Conservation (phyloP, 2,797 vertebrate genomes). For the Morelia viridis region DNA sequence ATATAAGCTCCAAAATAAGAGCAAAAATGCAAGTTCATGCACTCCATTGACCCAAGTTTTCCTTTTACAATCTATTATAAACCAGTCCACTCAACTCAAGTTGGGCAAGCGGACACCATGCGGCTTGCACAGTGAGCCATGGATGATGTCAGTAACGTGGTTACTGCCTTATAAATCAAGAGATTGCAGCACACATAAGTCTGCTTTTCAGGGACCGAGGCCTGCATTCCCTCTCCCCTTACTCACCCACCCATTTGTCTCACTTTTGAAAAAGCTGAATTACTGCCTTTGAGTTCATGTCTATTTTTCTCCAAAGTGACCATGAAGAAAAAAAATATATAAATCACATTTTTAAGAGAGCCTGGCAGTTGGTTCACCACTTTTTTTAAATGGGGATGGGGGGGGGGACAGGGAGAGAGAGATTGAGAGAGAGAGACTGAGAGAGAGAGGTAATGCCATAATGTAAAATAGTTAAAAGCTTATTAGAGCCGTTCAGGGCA, state of each 20-base stretch:
- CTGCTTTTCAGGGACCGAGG: constrained; percentile 48
- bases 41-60: fast-evolving
- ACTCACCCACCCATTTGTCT: constrained; percentile 31
- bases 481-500: constrained; percentile 91
- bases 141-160: background rate
- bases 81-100: constrained; percentile 27
- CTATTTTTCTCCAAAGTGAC: constrained; percentile 79
- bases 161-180: background rate
- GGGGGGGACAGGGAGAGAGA: background rate
- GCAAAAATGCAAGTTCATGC: fast-evolving
- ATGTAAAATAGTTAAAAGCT: constrained; percentile 96
- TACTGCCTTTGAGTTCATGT: constrained; percentile 75
- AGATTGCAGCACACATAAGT: background rate
- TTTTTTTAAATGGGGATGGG: constrained; percentile 8
- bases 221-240: constrained; percentile 60
- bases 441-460: constrained; percentile 74
- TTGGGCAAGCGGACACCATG: background rate
- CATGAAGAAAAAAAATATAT: constrained; percentile 83
- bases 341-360: constrained; percentile 82
- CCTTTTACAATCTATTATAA: constrained; percentile 17
- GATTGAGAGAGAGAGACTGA: constrained; percentile 54
- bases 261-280: constrained; percentile 74
- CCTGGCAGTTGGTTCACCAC: constrained; percentile 71
- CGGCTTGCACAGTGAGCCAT: background rate
- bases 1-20: background rate